Evolutionary conservation across 2,888 invertebrate genomes (phyloP).

Genomic region (Tipula vernalis): DNA sequence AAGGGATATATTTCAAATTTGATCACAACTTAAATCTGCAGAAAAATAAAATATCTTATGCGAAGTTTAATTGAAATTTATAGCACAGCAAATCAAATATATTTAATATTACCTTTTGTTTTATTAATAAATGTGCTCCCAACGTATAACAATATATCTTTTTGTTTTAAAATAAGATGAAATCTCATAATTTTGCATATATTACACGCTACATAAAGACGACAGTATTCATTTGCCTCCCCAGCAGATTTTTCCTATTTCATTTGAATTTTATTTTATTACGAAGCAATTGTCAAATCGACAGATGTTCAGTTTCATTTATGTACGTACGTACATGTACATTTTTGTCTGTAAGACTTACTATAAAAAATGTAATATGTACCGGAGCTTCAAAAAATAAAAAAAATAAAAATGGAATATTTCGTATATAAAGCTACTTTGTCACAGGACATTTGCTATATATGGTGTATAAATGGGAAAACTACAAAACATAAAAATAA

Average conservation of each 20-base stretch:
- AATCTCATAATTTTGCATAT: not conserved
- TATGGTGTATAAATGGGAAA: not conserved
- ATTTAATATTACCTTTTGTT: not conserved
- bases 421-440: not conserved
- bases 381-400: not conserved
- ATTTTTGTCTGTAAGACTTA: not conserved
- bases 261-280: not conserved
- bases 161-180: not conserved
- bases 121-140: not conserved
- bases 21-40: too few relatives aligned
- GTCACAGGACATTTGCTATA: not conserved
- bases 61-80: not conserved
- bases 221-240: not conserved
- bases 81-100: not conserved
- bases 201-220: not conserved
- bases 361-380: not conserved
- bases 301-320: not conserved
- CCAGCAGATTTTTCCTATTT: not conserved
- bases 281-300: not conserved
- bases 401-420: not conserved
- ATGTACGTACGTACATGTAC: not conserved
- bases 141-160: not conserved
- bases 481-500: not conserved
- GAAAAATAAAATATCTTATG: too few relatives aligned
- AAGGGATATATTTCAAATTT: too few relatives aligned